Conservation (phyloP, 1,140 invertebrate genomes). For the Drosophila murphyi region DNA sequence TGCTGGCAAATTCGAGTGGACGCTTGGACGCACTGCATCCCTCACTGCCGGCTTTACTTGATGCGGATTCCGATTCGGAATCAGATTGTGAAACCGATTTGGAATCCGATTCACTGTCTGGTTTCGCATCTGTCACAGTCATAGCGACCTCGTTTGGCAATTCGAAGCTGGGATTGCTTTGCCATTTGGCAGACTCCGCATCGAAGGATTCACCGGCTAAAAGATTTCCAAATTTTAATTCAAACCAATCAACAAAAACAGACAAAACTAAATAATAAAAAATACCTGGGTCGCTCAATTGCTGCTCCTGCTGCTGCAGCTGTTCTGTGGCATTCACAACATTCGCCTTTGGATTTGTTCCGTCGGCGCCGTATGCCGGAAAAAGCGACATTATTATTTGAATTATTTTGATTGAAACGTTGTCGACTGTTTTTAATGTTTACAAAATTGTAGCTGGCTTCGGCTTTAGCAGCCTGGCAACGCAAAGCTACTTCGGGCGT, state of each 20-base stretch:
- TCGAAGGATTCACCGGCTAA: neutral
- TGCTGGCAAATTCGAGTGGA: conserved; percentile 72
- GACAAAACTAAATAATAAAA: no score
- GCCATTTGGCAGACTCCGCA: conserved; percentile 11
- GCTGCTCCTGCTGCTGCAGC: neutral
- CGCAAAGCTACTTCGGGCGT: no score
- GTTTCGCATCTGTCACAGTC: neutral
- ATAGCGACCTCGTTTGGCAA: neutral
- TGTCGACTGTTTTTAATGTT: neutral
- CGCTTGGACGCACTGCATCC: neutral
- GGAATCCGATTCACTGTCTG: neutral
- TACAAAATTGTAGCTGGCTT: neutral
- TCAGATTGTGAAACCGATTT: neutral
- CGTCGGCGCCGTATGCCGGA: conserved; percentile 53
- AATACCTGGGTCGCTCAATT: neutral
- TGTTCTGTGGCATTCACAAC: neutral
- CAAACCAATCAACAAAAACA: no score
- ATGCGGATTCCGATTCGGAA: neutral
- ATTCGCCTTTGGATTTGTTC: neutral
- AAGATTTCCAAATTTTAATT: neutral
- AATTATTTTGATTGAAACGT: no score
- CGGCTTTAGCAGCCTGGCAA: neutral
- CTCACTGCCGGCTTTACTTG: neutral
- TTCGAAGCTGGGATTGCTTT: conserved; percentile 22
- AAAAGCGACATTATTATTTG: conserved; percentile 56